Evolutionary conservation across 2,113 vertebrate species (phyloP).

Genomic region (Paramormyrops kingsleyae): DNA sequence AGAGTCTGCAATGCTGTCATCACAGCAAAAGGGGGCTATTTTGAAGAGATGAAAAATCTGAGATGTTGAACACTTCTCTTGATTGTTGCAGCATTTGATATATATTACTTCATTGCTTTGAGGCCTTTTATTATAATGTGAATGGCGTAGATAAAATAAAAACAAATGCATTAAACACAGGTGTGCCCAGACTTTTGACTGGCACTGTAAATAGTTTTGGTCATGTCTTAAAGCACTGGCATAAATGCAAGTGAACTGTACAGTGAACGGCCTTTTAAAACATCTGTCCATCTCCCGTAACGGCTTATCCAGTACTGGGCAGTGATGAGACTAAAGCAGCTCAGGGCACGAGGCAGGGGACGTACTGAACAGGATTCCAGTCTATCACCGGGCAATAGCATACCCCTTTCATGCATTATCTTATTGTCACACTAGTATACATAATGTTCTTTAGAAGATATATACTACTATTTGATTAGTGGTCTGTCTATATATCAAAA

Average conservation of each 20-base stretch:
- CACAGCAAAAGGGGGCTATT: background rate
- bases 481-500: background rate
- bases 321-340: background rate
- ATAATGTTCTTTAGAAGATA: background rate
- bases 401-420: background rate
- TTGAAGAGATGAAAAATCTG: background rate
- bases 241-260: background rate
- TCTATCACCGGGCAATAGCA: background rate
- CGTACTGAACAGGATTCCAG: background rate
- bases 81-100: background rate
- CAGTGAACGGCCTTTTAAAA: background rate
- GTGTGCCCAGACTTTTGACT: background rate
- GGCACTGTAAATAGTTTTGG: background rate
- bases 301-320: background rate
- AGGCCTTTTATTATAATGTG: background rate
- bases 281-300: background rate
- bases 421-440: background rate
- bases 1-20: background rate
- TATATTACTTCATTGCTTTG: background rate
- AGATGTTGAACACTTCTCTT: background rate
- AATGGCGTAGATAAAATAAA: background rate
- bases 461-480: background rate
- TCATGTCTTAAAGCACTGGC: background rate
- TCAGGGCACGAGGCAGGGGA: background rate
- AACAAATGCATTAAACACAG: background rate